phyloP scores from a whole-genome alignment of 2,113 vertebrate genomes.

The Lethenteron camtschaticum region DNA sequence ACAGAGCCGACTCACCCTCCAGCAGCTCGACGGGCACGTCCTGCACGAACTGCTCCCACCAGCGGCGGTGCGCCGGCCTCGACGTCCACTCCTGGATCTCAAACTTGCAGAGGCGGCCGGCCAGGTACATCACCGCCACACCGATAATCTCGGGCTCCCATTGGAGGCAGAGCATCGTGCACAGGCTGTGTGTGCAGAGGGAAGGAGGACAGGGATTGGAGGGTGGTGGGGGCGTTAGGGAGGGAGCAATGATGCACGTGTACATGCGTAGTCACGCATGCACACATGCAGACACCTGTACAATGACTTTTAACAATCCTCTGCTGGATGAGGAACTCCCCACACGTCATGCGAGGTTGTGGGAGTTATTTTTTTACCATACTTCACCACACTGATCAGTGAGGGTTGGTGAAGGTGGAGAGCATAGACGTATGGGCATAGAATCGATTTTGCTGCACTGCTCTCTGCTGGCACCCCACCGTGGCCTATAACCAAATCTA shows the following conservation, averaged over 20 bases:
- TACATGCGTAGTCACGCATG: too few relatives aligned
- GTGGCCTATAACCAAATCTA: background rate
- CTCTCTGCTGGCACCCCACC: background rate
- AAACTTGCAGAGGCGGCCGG: slow-evolving; percentile 83
- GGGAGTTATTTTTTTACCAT: too few relatives aligned
- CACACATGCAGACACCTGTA: too few relatives aligned
- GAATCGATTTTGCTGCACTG: too few relatives aligned
- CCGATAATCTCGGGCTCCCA: slow-evolving; percentile 98
- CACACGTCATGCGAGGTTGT: too few relatives aligned
- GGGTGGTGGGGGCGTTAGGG: too few relatives aligned
- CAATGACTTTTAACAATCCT: too few relatives aligned
- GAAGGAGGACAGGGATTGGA: background rate
- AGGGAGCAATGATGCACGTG: too few relatives aligned
- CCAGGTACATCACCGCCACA: slow-evolving; percentile 92
- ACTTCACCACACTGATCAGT: too few relatives aligned
- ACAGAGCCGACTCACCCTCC: slow-evolving; percentile 37
- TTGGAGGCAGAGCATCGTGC: slow-evolving; percentile 85
- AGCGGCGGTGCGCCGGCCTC: slow-evolving; percentile 72
- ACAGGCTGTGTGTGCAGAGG: slow-evolving; percentile 32
- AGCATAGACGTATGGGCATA: too few relatives aligned
- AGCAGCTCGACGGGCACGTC: slow-evolving; percentile 88
- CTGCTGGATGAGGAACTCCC: too few relatives aligned
- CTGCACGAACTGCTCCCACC: slow-evolving; percentile 99
- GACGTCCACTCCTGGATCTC: slow-evolving; percentile 96
- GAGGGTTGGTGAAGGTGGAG: too few relatives aligned